Evolutionary conservation across 2,113 vertebrate genomes (phyloP).

Genomic region (Xiphophorus maculatus): DNA sequence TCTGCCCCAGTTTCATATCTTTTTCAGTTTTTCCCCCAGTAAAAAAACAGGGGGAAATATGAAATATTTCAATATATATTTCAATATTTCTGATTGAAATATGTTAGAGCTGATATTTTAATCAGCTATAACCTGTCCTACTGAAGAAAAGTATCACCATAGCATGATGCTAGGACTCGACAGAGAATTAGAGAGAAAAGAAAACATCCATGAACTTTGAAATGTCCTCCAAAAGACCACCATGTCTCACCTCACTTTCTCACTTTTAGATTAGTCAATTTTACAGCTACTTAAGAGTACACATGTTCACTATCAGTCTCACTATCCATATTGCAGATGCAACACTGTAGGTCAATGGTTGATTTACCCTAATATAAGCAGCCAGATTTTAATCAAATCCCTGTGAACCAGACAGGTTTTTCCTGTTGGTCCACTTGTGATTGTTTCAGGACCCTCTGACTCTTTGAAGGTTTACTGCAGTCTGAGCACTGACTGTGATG

Average conservation of each 20-base stretch:
- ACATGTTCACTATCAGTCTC: background rate
- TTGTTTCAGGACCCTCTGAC: conserved; percentile 38
- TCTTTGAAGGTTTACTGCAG: conserved; percentile 40
- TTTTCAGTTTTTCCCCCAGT: too few species aligned
- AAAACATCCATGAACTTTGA: too few species aligned
- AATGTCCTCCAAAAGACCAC: too few species aligned
- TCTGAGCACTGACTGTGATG: conserved; percentile 37
- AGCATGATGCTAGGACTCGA: too few species aligned
- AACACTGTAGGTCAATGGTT: background rate
- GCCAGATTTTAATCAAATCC: conserved; percentile 4
- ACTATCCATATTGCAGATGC: background rate
- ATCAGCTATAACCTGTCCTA: too few species aligned
- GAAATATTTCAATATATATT: too few species aligned
- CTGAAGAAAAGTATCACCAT: too few species aligned
- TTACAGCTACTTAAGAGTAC: conserved; percentile 27
- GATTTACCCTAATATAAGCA: conserved; percentile 9
- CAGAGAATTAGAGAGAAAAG: too few species aligned
- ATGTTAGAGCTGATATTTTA: too few species aligned
- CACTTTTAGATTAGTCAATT: conserved; percentile 2
- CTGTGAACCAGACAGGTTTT: background rate
- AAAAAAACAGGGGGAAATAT: too few species aligned
- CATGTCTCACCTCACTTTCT: conserved; percentile 8
- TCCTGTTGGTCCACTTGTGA: conserved; percentile 36
- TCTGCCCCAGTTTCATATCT: too few species aligned
- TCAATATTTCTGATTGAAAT: too few species aligned